Percentiles rank a stretch among this genome's conserved stretches.
phyloP scores from a whole-genome alignment of 1,140 invertebrate species.

The Idris sp. region DNA sequence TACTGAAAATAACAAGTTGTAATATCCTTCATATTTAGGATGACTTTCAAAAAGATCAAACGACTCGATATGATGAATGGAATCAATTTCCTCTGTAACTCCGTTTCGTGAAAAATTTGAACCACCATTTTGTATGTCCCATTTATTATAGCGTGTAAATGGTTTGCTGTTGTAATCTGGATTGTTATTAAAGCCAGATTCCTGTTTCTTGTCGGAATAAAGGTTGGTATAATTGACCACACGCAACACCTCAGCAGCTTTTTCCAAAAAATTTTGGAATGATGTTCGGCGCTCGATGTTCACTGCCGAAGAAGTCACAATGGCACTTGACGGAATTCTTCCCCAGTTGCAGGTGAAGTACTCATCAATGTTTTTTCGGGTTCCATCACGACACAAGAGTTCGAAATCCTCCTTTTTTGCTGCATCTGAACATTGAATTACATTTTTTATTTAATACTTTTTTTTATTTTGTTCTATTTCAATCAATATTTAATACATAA shows the following conservation, averaged over 20 bases:
- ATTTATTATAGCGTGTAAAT: constrained; percentile 41
- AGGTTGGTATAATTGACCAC: constrained; percentile 41
- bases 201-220: constrained; percentile 18
- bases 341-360: constrained; percentile 93
- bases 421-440: constrained; percentile 44
- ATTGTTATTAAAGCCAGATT: constrained; percentile 15
- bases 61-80: constrained; percentile 75
- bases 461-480: no score
- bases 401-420: constrained; percentile 85
- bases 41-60: constrained; percentile 86
- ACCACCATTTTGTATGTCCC: constrained; percentile 15
- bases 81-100: constrained; percentile 33
- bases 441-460: neutral
- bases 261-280: constrained; percentile 80
- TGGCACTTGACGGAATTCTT: constrained; percentile 88
- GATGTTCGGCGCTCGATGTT: constrained; percentile 79
- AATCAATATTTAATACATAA: no score
- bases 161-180: constrained; percentile 20
- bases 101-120: constrained; percentile 27
- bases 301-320: constrained; percentile 91
- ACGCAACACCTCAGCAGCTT: constrained; percentile 77
- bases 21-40: constrained; percentile 82
- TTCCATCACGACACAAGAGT: constrained; percentile 91
- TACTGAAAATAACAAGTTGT: constrained; percentile 86
- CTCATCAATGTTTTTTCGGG: constrained; percentile 83